These are phyloP conservation scores for Cantharis nigra DNA, from an alignment of 2,888 invertebrate species.

Conservation along the genomic window DNA sequence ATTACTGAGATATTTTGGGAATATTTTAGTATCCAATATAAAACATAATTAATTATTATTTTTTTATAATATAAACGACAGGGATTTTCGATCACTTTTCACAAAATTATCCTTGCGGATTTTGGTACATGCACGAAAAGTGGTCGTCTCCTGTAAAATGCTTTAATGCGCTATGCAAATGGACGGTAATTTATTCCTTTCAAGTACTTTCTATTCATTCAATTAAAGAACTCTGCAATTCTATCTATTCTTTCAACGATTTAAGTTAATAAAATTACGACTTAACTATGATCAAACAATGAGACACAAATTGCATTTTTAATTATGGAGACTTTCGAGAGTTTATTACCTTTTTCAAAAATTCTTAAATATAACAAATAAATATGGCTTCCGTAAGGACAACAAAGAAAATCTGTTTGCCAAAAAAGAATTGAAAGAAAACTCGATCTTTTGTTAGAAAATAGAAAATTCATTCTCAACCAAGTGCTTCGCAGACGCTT, in stretches of 20 bases:
- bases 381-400: neutral
- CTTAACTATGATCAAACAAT: neutral
- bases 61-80: neutral
- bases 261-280: neutral
- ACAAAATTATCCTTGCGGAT: neutral
- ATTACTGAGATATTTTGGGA: neutral
- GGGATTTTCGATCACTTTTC: neutral
- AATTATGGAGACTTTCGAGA: neutral
- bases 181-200: neutral
- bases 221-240: constrained; percentile 1
- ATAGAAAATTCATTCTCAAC: neutral
- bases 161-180: constrained; percentile 2
- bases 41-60: neutral
- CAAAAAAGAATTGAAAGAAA: neutral
- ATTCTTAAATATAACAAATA: neutral
- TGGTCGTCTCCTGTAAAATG: neutral
- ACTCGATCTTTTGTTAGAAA: neutral
- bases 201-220: constrained; percentile 2
- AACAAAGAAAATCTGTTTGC: neutral
- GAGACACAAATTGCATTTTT: neutral
- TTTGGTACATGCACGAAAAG: neutral
- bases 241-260: neutral
- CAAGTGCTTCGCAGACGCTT: neutral
- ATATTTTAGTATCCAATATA: neutral
- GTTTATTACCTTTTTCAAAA: neutral